Conservation (phyloP, 2,888 invertebrate species). For the Quadroppia sp. region DNA sequence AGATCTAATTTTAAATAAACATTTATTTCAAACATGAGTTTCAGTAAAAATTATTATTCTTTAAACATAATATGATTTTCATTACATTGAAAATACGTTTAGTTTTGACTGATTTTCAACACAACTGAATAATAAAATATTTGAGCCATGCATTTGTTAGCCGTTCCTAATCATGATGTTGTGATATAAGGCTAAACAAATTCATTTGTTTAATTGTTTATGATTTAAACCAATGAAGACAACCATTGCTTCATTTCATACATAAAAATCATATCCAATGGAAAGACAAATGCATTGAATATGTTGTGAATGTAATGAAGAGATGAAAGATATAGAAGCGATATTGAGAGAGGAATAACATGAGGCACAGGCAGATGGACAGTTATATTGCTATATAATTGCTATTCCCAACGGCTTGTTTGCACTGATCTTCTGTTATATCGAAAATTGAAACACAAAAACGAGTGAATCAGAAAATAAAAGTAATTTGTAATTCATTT, state of each 20-base stretch:
- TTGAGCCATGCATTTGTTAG: conserved; percentile 38
- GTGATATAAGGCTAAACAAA: conserved; percentile 47
- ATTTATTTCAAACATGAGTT: too few relatives aligned
- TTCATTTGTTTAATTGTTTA: conserved; percentile 21
- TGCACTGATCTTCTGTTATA: conserved; percentile 2
- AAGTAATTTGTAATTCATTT: conserved; percentile 18
- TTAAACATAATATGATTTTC: too few relatives aligned
- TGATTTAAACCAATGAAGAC: not conserved
- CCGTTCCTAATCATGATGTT: conserved; percentile 47
- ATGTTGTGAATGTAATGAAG: not conserved
- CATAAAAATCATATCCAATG: not conserved
- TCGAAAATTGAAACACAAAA: conserved; percentile 15
- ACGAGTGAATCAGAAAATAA: conserved; percentile 17
- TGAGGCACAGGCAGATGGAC: not conserved
- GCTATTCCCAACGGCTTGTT: conserved; percentile 20
- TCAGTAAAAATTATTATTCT: too few relatives aligned
- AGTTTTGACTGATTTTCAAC: too few relatives aligned
- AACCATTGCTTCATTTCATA: not conserved
- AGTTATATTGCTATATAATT: not conserved
- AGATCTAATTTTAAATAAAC: too few relatives aligned
- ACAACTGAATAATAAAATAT: not conserved
- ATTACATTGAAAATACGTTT: too few relatives aligned
- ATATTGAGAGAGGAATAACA: not conserved
- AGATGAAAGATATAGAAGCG: not conserved
- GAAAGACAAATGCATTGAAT: not conserved